These are phyloP conservation scores for Gryon sp. DNA, from an alignment of 1,140 invertebrate genomes.

Conservation along the genomic window DNA sequence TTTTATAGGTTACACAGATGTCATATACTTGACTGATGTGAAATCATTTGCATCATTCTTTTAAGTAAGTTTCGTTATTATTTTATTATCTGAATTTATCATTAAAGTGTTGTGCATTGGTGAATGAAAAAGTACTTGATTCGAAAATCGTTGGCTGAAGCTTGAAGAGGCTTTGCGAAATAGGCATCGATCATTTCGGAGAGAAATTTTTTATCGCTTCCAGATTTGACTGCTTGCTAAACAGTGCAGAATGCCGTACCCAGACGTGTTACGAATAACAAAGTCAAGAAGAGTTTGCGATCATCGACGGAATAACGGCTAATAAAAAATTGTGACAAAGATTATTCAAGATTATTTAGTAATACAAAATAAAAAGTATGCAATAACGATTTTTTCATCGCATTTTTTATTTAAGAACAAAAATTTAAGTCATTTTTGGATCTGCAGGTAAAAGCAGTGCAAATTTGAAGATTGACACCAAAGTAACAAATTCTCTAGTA, in stretches of 20 bases:
- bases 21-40: constrained; percentile 25
- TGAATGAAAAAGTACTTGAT: too few relatives aligned
- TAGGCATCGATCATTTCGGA: constrained; percentile 36
- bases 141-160: too few relatives aligned
- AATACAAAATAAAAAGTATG: too few relatives aligned
- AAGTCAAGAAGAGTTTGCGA: constrained; percentile 39
- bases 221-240: constrained; percentile 52
- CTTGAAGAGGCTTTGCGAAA: constrained; percentile 41
- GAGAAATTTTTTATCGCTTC: constrained; percentile 53
- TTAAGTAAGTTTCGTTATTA: not conserved
- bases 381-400: too few relatives aligned
- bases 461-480: too few relatives aligned
- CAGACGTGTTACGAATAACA: constrained; percentile 58
- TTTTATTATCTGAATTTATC: not conserved
- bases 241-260: constrained; percentile 62
- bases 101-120: not conserved
- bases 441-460: too few relatives aligned
- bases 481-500: too few relatives aligned
- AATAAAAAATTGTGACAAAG: constrained; percentile 49
- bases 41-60: constrained; percentile 25
- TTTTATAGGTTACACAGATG: constrained; percentile 41
- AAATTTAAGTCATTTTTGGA: too few relatives aligned
- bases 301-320: constrained; percentile 48
- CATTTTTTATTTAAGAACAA: too few relatives aligned
- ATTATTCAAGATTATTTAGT: too few relatives aligned